Evolutionary conservation across 2,797 vertebrate genomes (phyloP), one percentile per base, ranked within the genome.

Genomic region (Pempheris klunzingeri): DNA sequence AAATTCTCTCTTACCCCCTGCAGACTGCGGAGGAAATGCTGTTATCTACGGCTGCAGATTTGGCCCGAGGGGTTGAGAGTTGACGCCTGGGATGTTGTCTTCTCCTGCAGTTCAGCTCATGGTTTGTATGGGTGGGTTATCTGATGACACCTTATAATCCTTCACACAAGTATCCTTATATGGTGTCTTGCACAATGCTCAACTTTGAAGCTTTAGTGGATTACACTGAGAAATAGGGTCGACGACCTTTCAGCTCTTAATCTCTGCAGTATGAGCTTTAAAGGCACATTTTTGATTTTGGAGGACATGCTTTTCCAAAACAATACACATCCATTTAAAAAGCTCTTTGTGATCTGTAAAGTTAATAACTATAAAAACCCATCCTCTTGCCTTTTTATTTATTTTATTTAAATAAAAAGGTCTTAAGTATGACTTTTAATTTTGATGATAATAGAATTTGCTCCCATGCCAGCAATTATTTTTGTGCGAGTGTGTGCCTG

Each of bases 131-230:
- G 57, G 68, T 61, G 75, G 73, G 63, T 88, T 90, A 93, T 92
- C 90, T 90, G 92, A 91, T 92, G 87, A 84, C 91, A 83, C 85
- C 58, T 71, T 66, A 38, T 90, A 92, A 92, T 92, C 88, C 86
- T 53, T 81, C 72, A 65, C 74, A 77, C 73, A 78, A 90, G 81
- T 81, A 83, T 83, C 78, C 79, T 77, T 68, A 62, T 82, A 58
- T 61, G 65, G 66, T 61, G 74, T 81, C 69, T 84, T 55, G 74
- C 77, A 74, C 77, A 78, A 47, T 78, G 69, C 84, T 81, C 77
- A 46, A 90, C 88, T 85, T 85, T 80, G 43, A 89, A 57, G 85
- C 71, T 90, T 84, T 81, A 60, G 70, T 86, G 89, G 90, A 88
- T 91, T 91, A 92, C 86, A 78, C 65, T 49, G 46, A 82, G 82